Percentiles rank a stretch among this genome's conserved stretches.
Conservation (phyloP, 2,113 vertebrate genomes). For the Heteronetta atricapilla region DNA sequence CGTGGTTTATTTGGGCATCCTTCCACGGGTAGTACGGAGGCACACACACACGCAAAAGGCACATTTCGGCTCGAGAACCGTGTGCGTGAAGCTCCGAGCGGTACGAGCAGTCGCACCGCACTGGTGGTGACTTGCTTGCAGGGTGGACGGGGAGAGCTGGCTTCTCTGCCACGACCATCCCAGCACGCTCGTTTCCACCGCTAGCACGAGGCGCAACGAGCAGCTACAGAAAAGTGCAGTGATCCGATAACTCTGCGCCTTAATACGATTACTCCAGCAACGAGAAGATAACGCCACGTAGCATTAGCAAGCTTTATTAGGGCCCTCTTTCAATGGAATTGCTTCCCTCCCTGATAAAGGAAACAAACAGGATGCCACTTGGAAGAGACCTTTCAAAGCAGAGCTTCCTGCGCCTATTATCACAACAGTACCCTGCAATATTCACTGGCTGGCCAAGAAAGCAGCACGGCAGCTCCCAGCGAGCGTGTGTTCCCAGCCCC, state of each 20-base stretch:
- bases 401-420: slow-evolving; percentile 51
- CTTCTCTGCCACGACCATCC: neutral
- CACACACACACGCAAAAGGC: neutral
- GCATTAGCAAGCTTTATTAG: neutral
- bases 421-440: neutral
- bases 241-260: neutral
- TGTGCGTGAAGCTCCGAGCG: neutral
- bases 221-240: neutral
- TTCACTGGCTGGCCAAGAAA: neutral
- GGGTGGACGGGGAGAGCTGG: neutral
- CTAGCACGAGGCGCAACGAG: fast-evolving
- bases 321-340: neutral
- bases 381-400: slow-evolving; percentile 39
- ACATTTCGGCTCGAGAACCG: neutral
- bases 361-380: slow-evolving; percentile 37
- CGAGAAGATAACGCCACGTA: neutral
- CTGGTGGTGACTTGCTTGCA: neutral
- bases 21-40: neutral
- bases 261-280: neutral
- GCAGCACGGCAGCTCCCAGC: neutral
- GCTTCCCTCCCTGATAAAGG: slow-evolving; percentile 31
- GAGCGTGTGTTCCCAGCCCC: slow-evolving; percentile 19
- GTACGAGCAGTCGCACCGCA: neutral
- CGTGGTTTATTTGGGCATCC: neutral
- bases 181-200: neutral